Percentiles rank a stretch among this genome's conserved stretches.
Conservation (phyloP, 2,888 invertebrate genomes). For the Drosophila neutralis region DNA sequence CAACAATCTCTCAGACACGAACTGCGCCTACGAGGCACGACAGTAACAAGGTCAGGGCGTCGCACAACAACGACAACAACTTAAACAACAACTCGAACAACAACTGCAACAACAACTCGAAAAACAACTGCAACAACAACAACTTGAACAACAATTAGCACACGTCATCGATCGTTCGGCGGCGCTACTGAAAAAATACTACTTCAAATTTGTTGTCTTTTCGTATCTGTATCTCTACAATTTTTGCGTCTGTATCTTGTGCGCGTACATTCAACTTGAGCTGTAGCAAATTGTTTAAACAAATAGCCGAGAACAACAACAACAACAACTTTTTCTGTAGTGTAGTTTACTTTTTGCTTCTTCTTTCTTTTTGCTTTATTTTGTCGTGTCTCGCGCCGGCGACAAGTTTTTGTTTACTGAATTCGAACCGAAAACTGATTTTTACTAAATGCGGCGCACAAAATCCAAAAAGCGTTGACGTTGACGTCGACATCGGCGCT, state of each 20-base stretch:
- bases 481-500: constrained; percentile 17
- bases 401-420: constrained; percentile 84
- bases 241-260: constrained; percentile 26
- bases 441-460: constrained; percentile 61
- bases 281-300: constrained; percentile 73
- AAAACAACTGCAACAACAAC: constrained; percentile 18
- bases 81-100: constrained; percentile 14
- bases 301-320: constrained; percentile 57
- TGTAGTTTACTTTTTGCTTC: not conserved
- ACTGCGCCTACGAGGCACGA: constrained; percentile 29
- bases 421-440: constrained; percentile 76
- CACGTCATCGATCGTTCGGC: constrained; percentile 64
- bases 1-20: constrained; percentile 30
- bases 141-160: constrained; percentile 48
- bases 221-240: constrained; percentile 23
- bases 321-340: constrained; percentile 28
- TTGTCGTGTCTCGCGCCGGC: constrained; percentile 77
- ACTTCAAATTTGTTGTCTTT: constrained; percentile 26
- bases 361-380: constrained; percentile 22
- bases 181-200: constrained; percentile 46
- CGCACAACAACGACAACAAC: constrained; percentile 22
- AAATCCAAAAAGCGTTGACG: constrained; percentile 59
- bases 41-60: constrained; percentile 78
- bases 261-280: constrained; percentile 72
- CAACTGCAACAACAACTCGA: constrained; percentile 15